Percentiles rank a stretch among this genome's conserved stretches.
These are phyloP conservation scores for Oxycera nigricornis DNA, from an alignment of 2,888 invertebrate species.

Conservation along the genomic window DNA sequence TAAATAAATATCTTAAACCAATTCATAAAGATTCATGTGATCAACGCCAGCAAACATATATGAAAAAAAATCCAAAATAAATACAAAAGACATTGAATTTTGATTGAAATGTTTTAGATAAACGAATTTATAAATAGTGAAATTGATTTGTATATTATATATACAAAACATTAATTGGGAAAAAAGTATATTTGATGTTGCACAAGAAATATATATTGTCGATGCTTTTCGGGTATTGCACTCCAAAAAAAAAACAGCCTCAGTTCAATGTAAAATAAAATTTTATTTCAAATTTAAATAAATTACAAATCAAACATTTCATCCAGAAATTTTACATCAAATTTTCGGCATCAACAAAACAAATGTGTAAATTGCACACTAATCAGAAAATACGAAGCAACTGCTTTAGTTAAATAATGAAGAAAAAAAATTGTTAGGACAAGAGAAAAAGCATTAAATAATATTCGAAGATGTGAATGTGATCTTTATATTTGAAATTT, in stretches of 20 bases:
- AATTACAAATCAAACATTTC: conserved; percentile 29
- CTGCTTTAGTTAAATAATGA: too few species aligned
- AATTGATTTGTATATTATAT: conserved; percentile 48
- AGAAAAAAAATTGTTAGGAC: too few species aligned
- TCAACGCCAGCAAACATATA: background rate
- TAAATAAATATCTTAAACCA: background rate
- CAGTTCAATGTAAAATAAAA: background rate
- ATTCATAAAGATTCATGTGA: background rate
- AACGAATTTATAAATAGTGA: conserved; percentile 42
- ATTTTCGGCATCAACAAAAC: too few species aligned
- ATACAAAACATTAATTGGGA: conserved; percentile 45
- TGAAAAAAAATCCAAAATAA: background rate
- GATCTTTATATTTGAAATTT: too few species aligned
- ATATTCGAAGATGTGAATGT: too few species aligned
- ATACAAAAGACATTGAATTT: background rate
- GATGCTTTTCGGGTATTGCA: too few species aligned
- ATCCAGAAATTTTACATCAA: conserved; percentile 22
- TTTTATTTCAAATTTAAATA: conserved; percentile 38
- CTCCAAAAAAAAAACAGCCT: too few species aligned
- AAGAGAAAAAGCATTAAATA: too few species aligned
- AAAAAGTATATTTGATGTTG: conserved; percentile 16
- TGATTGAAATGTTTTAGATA: conserved; percentile 37
- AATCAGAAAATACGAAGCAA: too few species aligned
- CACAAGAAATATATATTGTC: too few species aligned
- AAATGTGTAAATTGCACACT: too few species aligned